These are phyloP conservation scores for Trissonchulus sp. DNA, from an alignment of 2,888 invertebrate species.

Conservation along the genomic window DNA sequence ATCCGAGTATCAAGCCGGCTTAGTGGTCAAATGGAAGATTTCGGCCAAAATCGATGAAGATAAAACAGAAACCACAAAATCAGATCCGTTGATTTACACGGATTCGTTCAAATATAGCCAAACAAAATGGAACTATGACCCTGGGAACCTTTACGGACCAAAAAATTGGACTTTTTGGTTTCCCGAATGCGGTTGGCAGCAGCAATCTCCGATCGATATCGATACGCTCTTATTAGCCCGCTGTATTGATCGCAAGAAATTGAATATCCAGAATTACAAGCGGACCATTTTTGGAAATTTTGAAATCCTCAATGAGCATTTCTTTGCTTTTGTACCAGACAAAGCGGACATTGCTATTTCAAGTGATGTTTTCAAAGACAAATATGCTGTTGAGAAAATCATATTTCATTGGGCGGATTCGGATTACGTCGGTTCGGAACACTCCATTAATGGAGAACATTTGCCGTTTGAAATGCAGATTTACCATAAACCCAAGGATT, in stretches of 20 bases:
- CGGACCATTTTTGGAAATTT: background rate
- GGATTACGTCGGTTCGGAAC: background rate
- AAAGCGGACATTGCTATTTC: background rate
- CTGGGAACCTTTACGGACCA: background rate
- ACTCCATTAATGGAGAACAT: constrained; percentile 6
- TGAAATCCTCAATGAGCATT: background rate
- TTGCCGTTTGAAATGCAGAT: constrained; percentile 18
- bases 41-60: constrained; percentile 15
- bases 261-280: background rate
- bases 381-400: background rate
- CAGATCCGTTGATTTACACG: background rate
- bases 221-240: background rate
- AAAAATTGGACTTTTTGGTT: background rate
- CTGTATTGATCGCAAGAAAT: background rate
- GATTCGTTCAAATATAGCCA: background rate
- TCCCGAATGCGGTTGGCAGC: constrained; percentile 17
- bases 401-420: constrained; percentile 10
- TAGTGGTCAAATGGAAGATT: constrained; percentile 5
- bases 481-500: constrained; percentile 5
- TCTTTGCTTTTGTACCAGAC: background rate
- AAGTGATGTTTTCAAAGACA: background rate
- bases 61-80: background rate
- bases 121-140: background rate
- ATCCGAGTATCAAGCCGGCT: too few species aligned
- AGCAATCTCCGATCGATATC: constrained; percentile 17